phyloP scores from a whole-genome alignment of 1,140 invertebrate genomes.

The Oncopodura yosiiana region DNA sequence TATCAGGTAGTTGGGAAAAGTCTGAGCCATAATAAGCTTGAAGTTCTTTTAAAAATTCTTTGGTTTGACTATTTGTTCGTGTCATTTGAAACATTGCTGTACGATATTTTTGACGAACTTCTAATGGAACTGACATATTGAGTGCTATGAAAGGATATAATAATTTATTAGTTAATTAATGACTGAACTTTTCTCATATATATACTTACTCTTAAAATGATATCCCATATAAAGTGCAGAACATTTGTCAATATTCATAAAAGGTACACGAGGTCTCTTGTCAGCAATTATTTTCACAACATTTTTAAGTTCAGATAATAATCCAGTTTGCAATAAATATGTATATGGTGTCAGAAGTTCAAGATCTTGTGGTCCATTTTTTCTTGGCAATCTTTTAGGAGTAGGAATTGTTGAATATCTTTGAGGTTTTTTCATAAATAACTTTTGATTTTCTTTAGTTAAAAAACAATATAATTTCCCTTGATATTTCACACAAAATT shows the following conservation, averaged over 20 bases:
- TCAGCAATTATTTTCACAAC: constrained; percentile 12
- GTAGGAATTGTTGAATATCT: constrained; percentile 1
- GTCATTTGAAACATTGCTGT: constrained; percentile 27
- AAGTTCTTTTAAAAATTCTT: constrained; percentile 13
- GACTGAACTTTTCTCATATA: neutral
- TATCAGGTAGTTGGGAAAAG: constrained; percentile 1
- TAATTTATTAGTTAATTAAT: neutral
- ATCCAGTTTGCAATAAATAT: constrained; percentile 17
- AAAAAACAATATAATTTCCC: constrained; percentile 15
- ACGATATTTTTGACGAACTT: constrained; percentile 19
- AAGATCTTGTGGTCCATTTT: constrained; percentile 1
- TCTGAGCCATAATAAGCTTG: constrained; percentile 2
- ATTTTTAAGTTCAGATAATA: constrained; percentile 6
- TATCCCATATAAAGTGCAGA: constrained; percentile 22
- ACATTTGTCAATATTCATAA: constrained; percentile 13
- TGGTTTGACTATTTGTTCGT: neutral
- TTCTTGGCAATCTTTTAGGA: constrained; percentile 16
- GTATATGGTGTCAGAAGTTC: constrained; percentile 18
- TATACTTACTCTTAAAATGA: constrained; percentile 23
- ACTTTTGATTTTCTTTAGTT: constrained; percentile 3
- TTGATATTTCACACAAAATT: constrained; percentile 18
- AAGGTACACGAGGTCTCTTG: constrained; percentile 19
- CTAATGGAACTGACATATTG: constrained; percentile 16
- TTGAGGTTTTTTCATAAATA: constrained; percentile 18
- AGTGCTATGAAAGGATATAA: constrained; percentile 6